Evolutionary conservation across 2,888 invertebrate genomes (phyloP), one percentile per base, ranked within the genome.

Genomic region (Campaea margaritaria): DNA sequence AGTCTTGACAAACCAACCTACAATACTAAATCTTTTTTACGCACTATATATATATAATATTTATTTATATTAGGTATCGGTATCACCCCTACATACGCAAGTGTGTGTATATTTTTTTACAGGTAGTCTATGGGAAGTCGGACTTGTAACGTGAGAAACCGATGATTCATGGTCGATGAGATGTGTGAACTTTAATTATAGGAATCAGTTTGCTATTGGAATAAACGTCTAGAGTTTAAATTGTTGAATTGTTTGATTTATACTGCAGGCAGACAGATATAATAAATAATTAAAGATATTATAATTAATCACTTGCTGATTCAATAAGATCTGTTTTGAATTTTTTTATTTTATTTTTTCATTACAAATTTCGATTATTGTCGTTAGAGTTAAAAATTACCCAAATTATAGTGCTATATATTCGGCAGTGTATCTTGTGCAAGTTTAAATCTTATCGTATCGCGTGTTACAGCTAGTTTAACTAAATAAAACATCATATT

Each of bases 91-190:
- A 28, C 4, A 16, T 16, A 1, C 13, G 12, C 42, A 44, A n/a
- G 14, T 50, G 62, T 64, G 60, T 34, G 59, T 14, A 52, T 59
- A 39, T 59, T 65, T 68, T 68, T 65, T 65, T 45, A 64, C 27
- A 16, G 48, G 48, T 41, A 36, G 41, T 52, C 49, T 60, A 61
- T 67, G 67, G 58, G 64, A 58, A 65, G 65, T 59, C 45, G 57
- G 57, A 64, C 58, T 34, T 27, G 51, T 62, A 49, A 57, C 52
- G 58, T 64, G 66, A 64, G 55, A 56, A 62, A 28, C 42, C 7
- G 38, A 61, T 62, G 64, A 62, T 38, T 62, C 54, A 66, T 13
- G 13, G 28, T 28, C 28, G 27, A 44, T 28, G 28, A 15, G 34
- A 46, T 31, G 31, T 34, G 13, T 42, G 43, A 31, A 48, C 50